Conservation (phyloP, 2,113 vertebrate species). For the Cairina moschata region DNA sequence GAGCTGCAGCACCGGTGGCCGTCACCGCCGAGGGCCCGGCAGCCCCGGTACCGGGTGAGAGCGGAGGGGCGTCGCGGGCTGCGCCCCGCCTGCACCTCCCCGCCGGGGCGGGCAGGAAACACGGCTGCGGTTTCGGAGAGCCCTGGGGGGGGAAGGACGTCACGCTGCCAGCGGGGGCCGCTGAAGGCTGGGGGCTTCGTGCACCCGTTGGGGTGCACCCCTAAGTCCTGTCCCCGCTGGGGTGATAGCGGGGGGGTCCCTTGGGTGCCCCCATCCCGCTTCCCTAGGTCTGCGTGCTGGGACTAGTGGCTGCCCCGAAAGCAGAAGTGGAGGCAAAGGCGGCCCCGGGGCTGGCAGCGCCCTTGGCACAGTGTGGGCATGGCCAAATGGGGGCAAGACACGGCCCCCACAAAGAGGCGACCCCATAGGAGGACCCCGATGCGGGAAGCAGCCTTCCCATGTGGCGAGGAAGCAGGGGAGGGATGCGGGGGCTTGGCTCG, state of each 20-base stretch:
- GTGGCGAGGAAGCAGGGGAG: neutral
- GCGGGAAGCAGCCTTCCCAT: rapidly evolving
- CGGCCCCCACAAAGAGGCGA: neutral
- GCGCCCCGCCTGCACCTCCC: neutral
- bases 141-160: neutral
- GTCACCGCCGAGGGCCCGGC: neutral
- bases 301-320: neutral
- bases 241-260: too few species aligned
- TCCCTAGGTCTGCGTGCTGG: neutral
- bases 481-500: rapidly evolving
- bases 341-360: neutral
- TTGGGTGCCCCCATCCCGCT: rapidly evolving
- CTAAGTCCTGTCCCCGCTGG: neutral
- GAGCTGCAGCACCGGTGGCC: rapidly evolving
- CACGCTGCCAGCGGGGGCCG: neutral
- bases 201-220: neutral
- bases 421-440: neutral
- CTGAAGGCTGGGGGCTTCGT: neutral
- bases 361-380: neutral
- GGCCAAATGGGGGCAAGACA: neutral
- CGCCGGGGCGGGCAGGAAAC: neutral
- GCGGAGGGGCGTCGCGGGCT: neutral
- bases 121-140: neutral
- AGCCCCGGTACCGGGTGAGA: neutral
- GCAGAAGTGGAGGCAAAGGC: constrained; percentile 21